Percentiles rank a stretch among this genome's conserved stretches.
Conservation (phyloP, 1,140 invertebrate genomes). For the Pseudachorutes palmiensis region DNA sequence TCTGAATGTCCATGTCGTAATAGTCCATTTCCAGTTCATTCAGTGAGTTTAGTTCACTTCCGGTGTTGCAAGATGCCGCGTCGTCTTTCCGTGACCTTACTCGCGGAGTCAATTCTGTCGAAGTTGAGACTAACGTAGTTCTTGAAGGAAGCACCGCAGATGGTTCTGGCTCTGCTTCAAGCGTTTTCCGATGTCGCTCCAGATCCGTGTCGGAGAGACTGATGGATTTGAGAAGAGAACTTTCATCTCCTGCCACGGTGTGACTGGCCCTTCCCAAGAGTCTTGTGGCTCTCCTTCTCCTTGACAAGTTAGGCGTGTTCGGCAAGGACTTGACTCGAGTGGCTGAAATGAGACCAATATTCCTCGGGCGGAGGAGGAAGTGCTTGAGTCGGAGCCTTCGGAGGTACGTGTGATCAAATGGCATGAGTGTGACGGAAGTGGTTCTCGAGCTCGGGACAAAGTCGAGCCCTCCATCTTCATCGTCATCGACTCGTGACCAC, state of each 20-base stretch:
- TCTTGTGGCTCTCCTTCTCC: not conserved
- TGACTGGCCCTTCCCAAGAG: not conserved
- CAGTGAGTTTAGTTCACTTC: slow-evolving; percentile 18
- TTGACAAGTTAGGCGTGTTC: slow-evolving; percentile 17
- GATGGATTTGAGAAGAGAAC: not conserved
- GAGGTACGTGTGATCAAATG: slow-evolving; percentile 34
- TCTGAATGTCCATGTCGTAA: slow-evolving; percentile 35
- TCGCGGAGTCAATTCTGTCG: not conserved
- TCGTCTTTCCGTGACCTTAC: not conserved
- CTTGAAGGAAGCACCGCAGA: no score
- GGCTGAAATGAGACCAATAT: slow-evolving; percentile 1
- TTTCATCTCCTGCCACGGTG: not conserved
- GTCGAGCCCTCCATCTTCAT: slow-evolving; percentile 5
- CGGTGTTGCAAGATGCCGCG: not conserved
- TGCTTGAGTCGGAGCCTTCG: slow-evolving; percentile 29
- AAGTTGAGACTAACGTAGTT: no score
- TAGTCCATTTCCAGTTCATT: slow-evolving; percentile 38
- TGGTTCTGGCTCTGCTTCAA: not conserved
- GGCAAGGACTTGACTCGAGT: slow-evolving; percentile 25
- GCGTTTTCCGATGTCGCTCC: not conserved
- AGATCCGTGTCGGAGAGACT: slow-evolving; percentile 20
- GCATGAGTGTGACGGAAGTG: slow-evolving; percentile 35
- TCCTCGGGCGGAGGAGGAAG: slow-evolving; percentile 27
- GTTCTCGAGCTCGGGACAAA: slow-evolving; percentile 25
- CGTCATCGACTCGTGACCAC: slow-evolving; percentile 22